Percentiles rank a stretch among this genome's conserved stretches.
Conservation (phyloP, 2,888 invertebrate species). For the Exocentrus adspersus region DNA sequence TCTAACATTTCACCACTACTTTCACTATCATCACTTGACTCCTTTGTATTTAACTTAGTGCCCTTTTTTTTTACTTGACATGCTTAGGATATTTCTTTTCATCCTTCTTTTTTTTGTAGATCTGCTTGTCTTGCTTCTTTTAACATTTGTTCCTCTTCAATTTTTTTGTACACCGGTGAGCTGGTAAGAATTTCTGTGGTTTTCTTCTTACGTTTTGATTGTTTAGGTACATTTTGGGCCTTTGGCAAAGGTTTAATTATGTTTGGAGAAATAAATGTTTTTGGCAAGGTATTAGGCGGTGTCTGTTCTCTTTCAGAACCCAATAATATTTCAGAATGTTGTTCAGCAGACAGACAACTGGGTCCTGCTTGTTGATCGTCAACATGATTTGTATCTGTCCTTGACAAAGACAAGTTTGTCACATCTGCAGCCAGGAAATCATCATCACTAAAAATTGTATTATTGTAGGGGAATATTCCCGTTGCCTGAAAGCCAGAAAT, state of each 20-base stretch:
- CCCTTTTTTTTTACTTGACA: too few species aligned
- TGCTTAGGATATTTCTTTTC: too few species aligned
- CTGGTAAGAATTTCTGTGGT: background rate
- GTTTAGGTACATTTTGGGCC: background rate
- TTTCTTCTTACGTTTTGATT: background rate
- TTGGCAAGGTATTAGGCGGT: too few species aligned
- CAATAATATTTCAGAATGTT: too few species aligned
- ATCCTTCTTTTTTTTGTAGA: too few species aligned
- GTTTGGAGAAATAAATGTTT: background rate
- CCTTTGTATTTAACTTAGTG: too few species aligned
- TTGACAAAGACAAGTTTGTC: too few species aligned
- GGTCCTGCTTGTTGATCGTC: too few species aligned
- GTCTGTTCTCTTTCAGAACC: background rate
- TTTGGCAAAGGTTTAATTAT: slow-evolving; percentile 1
- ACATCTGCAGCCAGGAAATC: background rate
- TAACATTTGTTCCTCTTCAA: background rate
- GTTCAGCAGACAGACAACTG: too few species aligned
- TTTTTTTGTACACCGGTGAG: background rate
- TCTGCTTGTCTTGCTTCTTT: background rate
- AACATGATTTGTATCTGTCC: too few species aligned
- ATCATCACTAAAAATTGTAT: background rate
- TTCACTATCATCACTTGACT: too few species aligned
- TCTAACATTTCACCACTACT: too few species aligned
- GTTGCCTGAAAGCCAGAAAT: slow-evolving; percentile 6
- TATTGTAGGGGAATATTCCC: slow-evolving; percentile 7